Base-by-base conservation (phyloP, 2,113 vertebrate genomes). In the Lepisosteus oculatus region DNA sequence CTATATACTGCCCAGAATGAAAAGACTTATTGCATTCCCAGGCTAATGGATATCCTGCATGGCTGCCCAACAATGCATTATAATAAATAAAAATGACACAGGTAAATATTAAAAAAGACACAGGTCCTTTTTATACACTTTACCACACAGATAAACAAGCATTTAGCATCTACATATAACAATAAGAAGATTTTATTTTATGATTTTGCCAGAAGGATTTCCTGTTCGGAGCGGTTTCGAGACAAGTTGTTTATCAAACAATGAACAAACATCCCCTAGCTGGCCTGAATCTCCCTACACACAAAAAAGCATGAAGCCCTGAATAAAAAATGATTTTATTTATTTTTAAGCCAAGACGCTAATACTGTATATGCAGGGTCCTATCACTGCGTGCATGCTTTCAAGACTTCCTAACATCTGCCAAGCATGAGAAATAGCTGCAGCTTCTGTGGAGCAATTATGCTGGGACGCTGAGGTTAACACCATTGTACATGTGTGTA, bases 191-290 rank as follows among this genome's bases (percentile, higher is more conserved):
- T 4, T 11, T 59, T 59, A 4, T 59, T 59, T 59, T 59, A 59
- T 59, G 11, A 12, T 59, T 13, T 59, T 29, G 29, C 29, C 56
- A 4, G n/a, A 45, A 67, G 65, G 65, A 67, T 67, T 51, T 67
- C 66, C 66, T 68, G 65, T 51, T 67, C 44, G 11, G 65, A 67
- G 43, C 14, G 15, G 47, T 68, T 68, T 68, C 17, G 45, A 68
- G 55, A 29, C 66, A 7, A 55, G 55, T 68, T 55, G 66, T 68
- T 68, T 15, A 29, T 68, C 8, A 55, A 15, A 68, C 66, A 68
- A 68, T 68, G 47, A 55, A 68, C 47, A 55, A 51, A 55, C 66
- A 13, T 55, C 66, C 64, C 66, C 8, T 54, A 54, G 54, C 29
- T 54, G 7, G 11, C 45, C 3, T 45, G 3, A 68, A 45, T 59